Evolutionary conservation across 2,888 invertebrate species (phyloP), one percentile per base, ranked within the genome.

Genomic region (Andrena dorsata): DNA sequence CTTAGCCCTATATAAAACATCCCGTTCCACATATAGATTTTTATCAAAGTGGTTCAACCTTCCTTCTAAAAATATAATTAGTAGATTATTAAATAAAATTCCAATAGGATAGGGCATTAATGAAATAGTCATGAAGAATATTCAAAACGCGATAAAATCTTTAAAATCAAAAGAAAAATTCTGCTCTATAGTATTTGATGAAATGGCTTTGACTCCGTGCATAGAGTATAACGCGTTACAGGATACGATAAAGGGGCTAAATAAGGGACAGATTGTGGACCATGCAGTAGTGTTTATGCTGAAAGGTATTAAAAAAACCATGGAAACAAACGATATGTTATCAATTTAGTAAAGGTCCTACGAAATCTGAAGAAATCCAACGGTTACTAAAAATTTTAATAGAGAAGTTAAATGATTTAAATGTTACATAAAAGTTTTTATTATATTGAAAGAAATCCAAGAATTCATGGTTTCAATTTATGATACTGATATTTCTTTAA

Each of bases 391-490:
- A 51, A 51, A 51, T 51, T 51, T 51, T 51, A 51, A 7, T 51
- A 51, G n/a, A n/a, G 20, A 51, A 51, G 8, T 51, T 51, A n/a
- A 20, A 51, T 51, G 6, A 51, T 20, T 20, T 20, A 51, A 51
- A 51, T 51, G 51, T 20, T 51, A 51, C 20, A 20, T 20, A 51
- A 51, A 41, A 10, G 51, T 51, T 51, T 20, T 2, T 51, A 51
- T 20, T 51, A 51, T 51, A 51, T 51, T 51, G n/a, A 51, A 51
- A 51, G 20, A 51, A 51, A 51, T n/a, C 8, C 51, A 51, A n/a
- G n/a, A 51, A 41, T 41, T 41, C 35, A 1, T 13, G 35, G 13
- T 41, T 13, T 41, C 35, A 41, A 41, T 41, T 41, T 41, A 41
- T 41, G 13, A 41, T 51, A 2, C 35, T 35, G 35, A 35, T 7